These are phyloP conservation scores for Pogoniulus pusillus DNA, from an alignment of 2,797 vertebrate species.

Conservation along the genomic window DNA sequence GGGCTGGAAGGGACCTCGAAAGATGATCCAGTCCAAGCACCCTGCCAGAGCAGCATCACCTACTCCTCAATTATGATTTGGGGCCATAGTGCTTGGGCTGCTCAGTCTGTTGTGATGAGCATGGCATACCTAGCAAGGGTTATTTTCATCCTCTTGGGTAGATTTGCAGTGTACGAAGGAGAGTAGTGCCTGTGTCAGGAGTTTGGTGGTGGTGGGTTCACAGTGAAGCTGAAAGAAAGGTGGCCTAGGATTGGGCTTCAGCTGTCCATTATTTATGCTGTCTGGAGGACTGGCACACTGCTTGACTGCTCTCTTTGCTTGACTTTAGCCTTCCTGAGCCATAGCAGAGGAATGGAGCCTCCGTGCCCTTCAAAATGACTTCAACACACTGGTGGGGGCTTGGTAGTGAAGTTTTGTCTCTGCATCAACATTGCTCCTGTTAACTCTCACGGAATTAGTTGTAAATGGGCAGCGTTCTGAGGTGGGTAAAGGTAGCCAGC, in stretches of 20 bases:
- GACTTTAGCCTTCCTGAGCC: neutral
- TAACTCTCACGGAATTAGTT: neutral
- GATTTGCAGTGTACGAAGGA: neutral
- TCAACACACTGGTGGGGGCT: rapidly evolving
- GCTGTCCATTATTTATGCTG: neutral
- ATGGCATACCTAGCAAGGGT: neutral
- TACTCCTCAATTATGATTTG: too few species aligned
- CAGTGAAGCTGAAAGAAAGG: neutral
- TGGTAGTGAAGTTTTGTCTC: neutral
- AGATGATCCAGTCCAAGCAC: too few species aligned
- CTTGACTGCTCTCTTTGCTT: neutral
- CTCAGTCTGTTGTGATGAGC: neutral
- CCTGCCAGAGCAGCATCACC: too few species aligned
- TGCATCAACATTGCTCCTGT: neutral
- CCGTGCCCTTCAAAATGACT: neutral
- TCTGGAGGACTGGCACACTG: neutral
- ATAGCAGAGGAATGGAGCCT: neutral
- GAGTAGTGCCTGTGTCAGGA: neutral
- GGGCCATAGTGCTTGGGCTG: neutral
- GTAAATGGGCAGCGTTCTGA: neutral
- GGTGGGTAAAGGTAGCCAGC: neutral
- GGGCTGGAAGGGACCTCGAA: too few species aligned
- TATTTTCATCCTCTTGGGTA: neutral
- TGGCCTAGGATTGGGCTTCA: neutral
- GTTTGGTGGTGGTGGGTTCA: neutral